Conservation (phyloP, 2,797 vertebrate genomes). For the Manis javanica region DNA sequence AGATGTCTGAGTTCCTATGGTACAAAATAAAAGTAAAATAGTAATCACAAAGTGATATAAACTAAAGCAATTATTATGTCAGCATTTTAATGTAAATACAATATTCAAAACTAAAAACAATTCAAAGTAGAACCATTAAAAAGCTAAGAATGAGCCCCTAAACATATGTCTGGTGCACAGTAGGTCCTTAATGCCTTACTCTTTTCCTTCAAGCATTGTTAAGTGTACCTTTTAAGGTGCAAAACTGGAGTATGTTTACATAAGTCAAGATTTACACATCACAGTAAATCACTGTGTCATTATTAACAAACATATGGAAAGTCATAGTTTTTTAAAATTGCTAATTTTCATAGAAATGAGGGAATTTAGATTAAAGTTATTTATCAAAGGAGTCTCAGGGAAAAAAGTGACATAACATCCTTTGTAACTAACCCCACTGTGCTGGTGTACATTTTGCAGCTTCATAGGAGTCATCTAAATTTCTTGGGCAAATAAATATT, state of each 20-base stretch:
- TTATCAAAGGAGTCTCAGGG: constrained; percentile 59
- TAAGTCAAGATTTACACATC: constrained; percentile 45
- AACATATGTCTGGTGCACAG: background rate
- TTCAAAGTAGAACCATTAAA: background rate
- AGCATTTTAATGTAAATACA: constrained; percentile 3
- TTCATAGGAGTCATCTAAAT: constrained; percentile 63
- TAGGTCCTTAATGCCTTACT: constrained; percentile 1
- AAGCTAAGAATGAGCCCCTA: background rate
- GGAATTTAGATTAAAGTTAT: constrained; percentile 80
- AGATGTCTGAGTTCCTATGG: background rate
- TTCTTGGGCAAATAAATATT: constrained; percentile 75
- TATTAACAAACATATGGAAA: constrained; percentile 65
- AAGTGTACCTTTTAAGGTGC: background rate
- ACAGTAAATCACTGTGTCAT: constrained; percentile 52
- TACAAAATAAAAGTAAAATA: constrained; percentile 20
- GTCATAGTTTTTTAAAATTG: constrained; percentile 23
- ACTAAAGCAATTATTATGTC: background rate
- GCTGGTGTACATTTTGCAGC: background rate
- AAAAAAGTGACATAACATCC: constrained; percentile 15
- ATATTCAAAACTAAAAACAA: constrained; percentile 32
- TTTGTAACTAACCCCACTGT: constrained; percentile 61
- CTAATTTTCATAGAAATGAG: constrained; percentile 62
- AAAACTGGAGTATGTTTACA: background rate
- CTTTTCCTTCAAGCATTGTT: background rate
- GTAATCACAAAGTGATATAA: background rate